Evolutionary conservation across 2,888 invertebrate genomes (phyloP).

Genomic region (Cyrtodaria siliqua): DNA sequence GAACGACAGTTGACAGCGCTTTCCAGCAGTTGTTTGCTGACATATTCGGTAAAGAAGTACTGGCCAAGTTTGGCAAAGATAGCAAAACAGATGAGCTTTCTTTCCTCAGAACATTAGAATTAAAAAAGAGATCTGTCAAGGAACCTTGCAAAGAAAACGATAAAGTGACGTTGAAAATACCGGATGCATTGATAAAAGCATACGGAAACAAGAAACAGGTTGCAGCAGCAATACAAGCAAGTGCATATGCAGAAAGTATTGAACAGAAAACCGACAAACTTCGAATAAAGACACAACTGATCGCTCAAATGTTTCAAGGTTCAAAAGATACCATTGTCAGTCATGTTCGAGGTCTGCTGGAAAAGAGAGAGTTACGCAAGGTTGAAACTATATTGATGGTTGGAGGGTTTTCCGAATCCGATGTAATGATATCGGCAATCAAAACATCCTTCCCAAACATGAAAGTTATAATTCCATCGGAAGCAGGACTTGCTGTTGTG

Average conservation of each 20-base stretch:
- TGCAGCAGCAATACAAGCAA: background rate
- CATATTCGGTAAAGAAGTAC: background rate
- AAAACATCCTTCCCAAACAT: conserved; percentile 7
- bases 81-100: conserved; percentile 19
- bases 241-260: background rate
- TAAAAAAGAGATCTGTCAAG: conserved; percentile 15
- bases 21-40: background rate
- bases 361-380: background rate
- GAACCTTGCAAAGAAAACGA: background rate
- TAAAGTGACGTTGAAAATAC: background rate
- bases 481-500: conserved; percentile 29
- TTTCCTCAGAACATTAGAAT: conserved; percentile 8
- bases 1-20: conserved; percentile 58
- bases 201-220: conserved; percentile 10
- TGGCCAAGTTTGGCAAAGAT: conserved; percentile 2
- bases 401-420: conserved; percentile 12
- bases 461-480: conserved; percentile 16
- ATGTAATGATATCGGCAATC: conserved; percentile 1
- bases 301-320: background rate
- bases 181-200: background rate
- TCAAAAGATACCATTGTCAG: background rate
- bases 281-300: background rate
- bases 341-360: background rate
- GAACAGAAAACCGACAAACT: background rate
- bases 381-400: conserved; percentile 6